phyloP scores from a whole-genome alignment of 2,888 invertebrate species.

The Rotaria magnacalcarata region DNA sequence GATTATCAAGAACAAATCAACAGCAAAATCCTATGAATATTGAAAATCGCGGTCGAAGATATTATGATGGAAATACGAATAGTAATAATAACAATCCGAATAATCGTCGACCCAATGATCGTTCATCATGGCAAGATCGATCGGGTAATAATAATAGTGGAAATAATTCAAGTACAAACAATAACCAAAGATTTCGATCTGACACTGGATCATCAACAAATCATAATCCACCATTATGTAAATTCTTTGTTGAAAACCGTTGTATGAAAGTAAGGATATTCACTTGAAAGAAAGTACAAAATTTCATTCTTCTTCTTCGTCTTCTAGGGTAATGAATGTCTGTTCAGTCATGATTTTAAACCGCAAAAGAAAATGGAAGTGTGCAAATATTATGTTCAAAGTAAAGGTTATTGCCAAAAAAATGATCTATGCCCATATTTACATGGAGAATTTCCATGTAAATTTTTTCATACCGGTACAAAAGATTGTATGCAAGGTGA shows the following conservation, averaged over 20 bases:
- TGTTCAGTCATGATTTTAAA: constrained; percentile 76
- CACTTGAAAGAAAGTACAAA: background rate
- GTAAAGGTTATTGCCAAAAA: constrained; percentile 88
- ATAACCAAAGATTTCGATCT: constrained; percentile 1
- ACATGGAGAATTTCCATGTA: constrained; percentile 90
- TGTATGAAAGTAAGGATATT: constrained; percentile 15
- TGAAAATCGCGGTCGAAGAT: background rate
- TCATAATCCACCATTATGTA: constrained; percentile 4
- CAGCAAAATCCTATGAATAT: background rate
- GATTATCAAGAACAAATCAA: background rate
- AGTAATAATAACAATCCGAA: background rate
- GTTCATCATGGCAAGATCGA: constrained; percentile 21
- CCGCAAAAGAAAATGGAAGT: constrained; percentile 82
- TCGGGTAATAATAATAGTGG: constrained; percentile 14
- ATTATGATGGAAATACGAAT: background rate
- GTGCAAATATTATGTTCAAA: constrained; percentile 81
- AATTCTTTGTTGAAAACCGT: constrained; percentile 28
- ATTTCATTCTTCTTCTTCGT: background rate
- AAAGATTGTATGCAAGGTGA: constrained; percentile 68
- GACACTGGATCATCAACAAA: background rate
- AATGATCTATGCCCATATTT: constrained; percentile 89
- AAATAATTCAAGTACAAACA: background rate
- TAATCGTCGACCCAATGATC: background rate
- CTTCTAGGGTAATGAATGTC: constrained; percentile 70
- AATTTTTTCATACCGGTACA: constrained; percentile 87